These are phyloP conservation scores for Tringa solitaria DNA, from an alignment of 2,113 vertebrate species.

Conservation along the genomic window DNA sequence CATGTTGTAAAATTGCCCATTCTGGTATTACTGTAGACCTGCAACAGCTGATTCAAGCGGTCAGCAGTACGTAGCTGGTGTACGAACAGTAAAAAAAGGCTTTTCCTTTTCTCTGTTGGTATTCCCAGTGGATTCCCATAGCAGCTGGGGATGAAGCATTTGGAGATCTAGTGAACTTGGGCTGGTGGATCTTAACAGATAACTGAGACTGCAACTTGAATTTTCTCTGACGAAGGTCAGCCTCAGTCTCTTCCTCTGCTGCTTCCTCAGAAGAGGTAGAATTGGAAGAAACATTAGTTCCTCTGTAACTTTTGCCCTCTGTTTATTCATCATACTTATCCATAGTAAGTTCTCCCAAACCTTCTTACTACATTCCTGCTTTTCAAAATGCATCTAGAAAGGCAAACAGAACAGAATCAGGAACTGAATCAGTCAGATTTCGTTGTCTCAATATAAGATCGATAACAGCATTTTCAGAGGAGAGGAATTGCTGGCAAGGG, in stretches of 20 bases:
- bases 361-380: background rate
- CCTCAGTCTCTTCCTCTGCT: background rate
- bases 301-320: background rate
- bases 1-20: background rate
- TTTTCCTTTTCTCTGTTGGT: background rate
- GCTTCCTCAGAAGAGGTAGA: background rate
- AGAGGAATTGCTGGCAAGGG: slow-evolving; percentile 9
- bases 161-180: background rate
- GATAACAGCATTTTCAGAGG: slow-evolving; percentile 28
- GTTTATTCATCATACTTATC: background rate
- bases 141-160: background rate
- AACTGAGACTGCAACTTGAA: background rate
- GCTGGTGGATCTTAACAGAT: background rate
- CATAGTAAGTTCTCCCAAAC: background rate
- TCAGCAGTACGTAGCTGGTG: background rate
- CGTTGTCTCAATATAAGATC: slow-evolving; percentile 24
- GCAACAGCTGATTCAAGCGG: background rate
- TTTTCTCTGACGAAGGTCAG: background rate
- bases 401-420: slow-evolving; percentile 13
- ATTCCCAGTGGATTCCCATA: background rate
- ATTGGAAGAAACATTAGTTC: background rate
- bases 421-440: slow-evolving; percentile 19
- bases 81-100: background rate
- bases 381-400: background rate
- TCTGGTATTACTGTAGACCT: background rate